Base-by-base conservation (phyloP, 1,140 invertebrate genomes). In the Anastatus disparis region DNA sequence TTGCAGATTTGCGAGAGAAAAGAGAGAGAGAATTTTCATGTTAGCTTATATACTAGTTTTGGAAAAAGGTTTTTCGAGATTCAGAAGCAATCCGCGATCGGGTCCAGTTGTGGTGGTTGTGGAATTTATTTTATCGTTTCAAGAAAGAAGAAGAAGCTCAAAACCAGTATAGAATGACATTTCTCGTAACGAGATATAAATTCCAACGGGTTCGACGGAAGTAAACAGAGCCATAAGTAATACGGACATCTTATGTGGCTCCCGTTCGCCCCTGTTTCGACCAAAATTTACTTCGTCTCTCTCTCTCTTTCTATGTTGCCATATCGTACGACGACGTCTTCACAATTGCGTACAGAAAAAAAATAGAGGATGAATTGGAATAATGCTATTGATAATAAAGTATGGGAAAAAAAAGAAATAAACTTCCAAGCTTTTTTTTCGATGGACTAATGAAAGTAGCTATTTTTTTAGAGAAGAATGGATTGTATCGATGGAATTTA, bases 161-260 rank as follows among this genome's bases (percentile, higher is more conserved):
- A n/a, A 75, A 77, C 77, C 15, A 10, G 38, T n/a, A 52, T 77
- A 77, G 76, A 81, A 83, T 82, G 82, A 84, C 80, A 78, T 79
- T 77, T 78, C 71, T n/a, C 71, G 78, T 83, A 83, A 82, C 81
- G 81, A 84, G 80, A 84, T 78, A 82, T 83, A 83, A 83, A 83
- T 83, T 83, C 74, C n/a, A n/a, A n/a, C n/a, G 72, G 76, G 76
- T 72, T 75, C 71, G 76, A 74, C 35, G 46, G 46, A 76, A 71
- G 82, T 84, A 84, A 84, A 84, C 83, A 84, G 80, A 79, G 72
- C 78, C 80, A 78, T 83, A 82, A 77, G 81, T 84, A 84, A 84
- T 81, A 76, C 66, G 62, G 65, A 74, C 75, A 74, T 75, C 75
- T 76, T 40, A 17, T n/a, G n/a, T n/a, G n/a, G n/a, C n/a, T n/a